These are phyloP conservation scores for Pteromalus puparum DNA, from an alignment of 1,140 invertebrate genomes.

Conservation along the genomic window DNA sequence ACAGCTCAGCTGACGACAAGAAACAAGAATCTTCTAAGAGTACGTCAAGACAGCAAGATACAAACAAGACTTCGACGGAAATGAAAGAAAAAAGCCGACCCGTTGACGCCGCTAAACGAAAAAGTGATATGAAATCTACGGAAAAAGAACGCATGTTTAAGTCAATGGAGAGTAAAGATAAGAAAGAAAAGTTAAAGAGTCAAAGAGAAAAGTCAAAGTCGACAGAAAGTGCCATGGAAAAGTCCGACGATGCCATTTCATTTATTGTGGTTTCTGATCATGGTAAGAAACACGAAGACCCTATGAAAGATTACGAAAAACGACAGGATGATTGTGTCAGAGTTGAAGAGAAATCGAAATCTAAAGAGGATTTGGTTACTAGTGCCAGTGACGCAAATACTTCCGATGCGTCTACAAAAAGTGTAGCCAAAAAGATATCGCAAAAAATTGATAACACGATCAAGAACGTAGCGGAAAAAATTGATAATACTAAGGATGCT, in stretches of 20 bases:
- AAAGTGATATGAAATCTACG: not conserved
- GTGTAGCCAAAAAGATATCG: not conserved
- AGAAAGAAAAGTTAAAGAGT: not conserved
- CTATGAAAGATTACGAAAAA: not conserved
- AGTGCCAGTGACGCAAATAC: not conserved
- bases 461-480: constrained; percentile 36
- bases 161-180: not conserved
- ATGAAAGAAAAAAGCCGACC: constrained; percentile 11
- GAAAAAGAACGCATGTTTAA: not conserved
- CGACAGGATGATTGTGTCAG: not conserved
- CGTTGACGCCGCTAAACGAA: not conserved
- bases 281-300: not conserved
- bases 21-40: not conserved
- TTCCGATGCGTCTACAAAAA: not conserved
- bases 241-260: constrained; percentile 41
- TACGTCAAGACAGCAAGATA: not conserved
- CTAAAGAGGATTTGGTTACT: not conserved
- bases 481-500: constrained; percentile 15
- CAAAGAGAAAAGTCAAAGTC: constrained; percentile 21
- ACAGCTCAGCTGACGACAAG: not conserved
- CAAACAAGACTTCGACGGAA: not conserved
- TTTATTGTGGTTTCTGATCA: constrained; percentile 36
- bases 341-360: not conserved
- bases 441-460: constrained; percentile 15
- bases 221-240: not conserved